Evolutionary conservation across 2,888 invertebrate genomes (phyloP), one percentile per base, ranked within the genome.

Genomic region (Drosophila tanythrix): DNA sequence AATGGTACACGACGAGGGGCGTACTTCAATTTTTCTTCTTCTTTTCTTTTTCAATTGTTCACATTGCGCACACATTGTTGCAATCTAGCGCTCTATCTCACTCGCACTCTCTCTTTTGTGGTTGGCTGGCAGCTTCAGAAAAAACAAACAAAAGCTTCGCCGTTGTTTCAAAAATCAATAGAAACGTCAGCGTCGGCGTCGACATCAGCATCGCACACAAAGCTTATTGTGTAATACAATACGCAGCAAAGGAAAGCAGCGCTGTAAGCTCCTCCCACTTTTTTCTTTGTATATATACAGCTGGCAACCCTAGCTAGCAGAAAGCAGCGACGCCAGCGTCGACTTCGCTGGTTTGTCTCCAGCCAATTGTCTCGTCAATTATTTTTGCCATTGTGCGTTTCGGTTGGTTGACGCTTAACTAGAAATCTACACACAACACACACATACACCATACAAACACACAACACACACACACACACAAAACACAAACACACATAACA

Each of bases 311-410:
- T 60, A 60, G 10, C 15, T 25, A 60, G 48, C 43, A 25, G 29
- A 33, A 55, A 56, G 57, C 74, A 65, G 58, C 76, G n/a, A 18
- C n/a, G 29, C 33, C 57, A 56, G 57, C 74, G 63, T 53, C 74
- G 56, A 74, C 69, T 74, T 88, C 73, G 86, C 65, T 65, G 73
- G 79, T 66, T 83, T 79, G 82, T 80, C 71, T 87, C 85, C 85
- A 76, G 82, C 90, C 89, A 90, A 90, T 90, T 90, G 89, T 90
- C 82, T 90, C 67, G 62, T 70, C 87, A 81, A 83, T 76, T 83
- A 74, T 80, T 82, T 80, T 83, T 83, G 52, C 61, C 58, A 79
- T 83, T 84, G 86, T 85, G 67, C 51, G 80, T 78, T 86, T 76
- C 80, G 80, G 89, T 88, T 85, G 87, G 89, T 60, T 62, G 72